Evolutionary conservation across 2,797 vertebrate species (phyloP).

Genomic region (Champsocephalus gunnari): DNA sequence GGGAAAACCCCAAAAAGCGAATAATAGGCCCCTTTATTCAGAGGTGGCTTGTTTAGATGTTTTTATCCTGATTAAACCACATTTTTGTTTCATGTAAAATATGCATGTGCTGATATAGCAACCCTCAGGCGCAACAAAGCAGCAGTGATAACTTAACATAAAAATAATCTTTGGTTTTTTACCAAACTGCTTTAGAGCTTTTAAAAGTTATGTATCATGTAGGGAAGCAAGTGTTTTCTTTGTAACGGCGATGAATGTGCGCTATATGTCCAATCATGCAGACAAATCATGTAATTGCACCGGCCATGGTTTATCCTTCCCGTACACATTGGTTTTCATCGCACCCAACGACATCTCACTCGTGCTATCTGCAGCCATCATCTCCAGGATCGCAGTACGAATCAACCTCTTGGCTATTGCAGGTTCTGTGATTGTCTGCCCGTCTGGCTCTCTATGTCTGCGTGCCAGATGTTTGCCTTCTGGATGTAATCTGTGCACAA

Average conservation of each 20-base stretch:
- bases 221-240: not conserved
- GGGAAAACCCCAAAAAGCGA: no score
- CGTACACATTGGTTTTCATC: constrained; percentile 13
- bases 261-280: not conserved
- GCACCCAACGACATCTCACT: constrained; percentile 32
- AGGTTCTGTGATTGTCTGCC: constrained; percentile 45
- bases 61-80: not conserved
- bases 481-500: constrained; percentile 70
- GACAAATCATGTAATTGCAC: constrained; percentile 1
- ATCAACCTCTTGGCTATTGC: constrained; percentile 41
- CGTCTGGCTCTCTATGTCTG: constrained; percentile 52
- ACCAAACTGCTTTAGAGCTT: not conserved
- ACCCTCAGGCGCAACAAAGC: not conserved
- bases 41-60: not conserved
- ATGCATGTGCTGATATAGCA: not conserved
- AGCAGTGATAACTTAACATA: not conserved
- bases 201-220: not conserved
- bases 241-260: constrained; percentile 11
- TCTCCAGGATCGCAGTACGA: constrained; percentile 22
- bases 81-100: not conserved
- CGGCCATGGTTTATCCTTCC: constrained; percentile 5
- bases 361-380: constrained; percentile 43
- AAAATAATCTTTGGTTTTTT: not conserved
- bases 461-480: constrained; percentile 76
- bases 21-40: not conserved